Evolutionary conservation across 2,113 vertebrate species (phyloP).

Genomic region (Motacilla alba): DNA sequence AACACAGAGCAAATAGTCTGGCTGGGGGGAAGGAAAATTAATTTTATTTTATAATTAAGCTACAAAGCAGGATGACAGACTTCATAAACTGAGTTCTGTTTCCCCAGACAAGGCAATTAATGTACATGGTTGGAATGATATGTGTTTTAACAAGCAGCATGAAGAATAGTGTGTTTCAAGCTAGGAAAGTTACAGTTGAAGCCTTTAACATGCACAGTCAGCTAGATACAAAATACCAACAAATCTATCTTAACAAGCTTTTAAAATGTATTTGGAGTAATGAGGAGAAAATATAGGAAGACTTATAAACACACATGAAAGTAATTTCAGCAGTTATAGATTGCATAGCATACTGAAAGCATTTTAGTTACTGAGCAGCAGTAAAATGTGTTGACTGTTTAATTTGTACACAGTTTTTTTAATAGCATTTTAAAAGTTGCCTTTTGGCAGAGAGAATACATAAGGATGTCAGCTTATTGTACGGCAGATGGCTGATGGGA

Average conservation of each 20-base stretch:
- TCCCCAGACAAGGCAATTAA: slow-evolving; percentile 59
- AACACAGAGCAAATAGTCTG: background rate
- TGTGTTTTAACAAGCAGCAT: slow-evolving; percentile 46
- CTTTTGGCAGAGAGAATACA: slow-evolving; percentile 10
- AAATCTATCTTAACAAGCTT: slow-evolving; percentile 33
- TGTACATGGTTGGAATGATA: slow-evolving; percentile 35
- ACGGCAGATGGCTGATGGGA: background rate
- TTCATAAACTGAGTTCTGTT: slow-evolving; percentile 20
- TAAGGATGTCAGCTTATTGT: background rate
- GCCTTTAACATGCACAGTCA: slow-evolving; percentile 45
- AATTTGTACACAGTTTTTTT: slow-evolving; percentile 7
- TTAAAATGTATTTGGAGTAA: slow-evolving; percentile 39
- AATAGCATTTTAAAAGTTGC: slow-evolving; percentile 32
- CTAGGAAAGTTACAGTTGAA: background rate
- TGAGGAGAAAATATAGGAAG: slow-evolving; percentile 7
- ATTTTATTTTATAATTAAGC: slow-evolving; percentile 53
- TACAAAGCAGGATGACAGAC: slow-evolving; percentile 28
- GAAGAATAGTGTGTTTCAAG: slow-evolving; percentile 25
- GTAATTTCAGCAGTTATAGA: slow-evolving; percentile 18
- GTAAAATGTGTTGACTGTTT: slow-evolving; percentile 9
- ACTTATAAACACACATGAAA: slow-evolving; percentile 55
- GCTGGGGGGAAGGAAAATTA: background rate
- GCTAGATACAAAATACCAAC: slow-evolving; percentile 18
- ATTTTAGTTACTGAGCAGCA: slow-evolving; percentile 36
- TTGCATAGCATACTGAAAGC: background rate